Percentiles rank a stretch among this genome's conserved stretches.
These are phyloP conservation scores for Chydorus sphaericus DNA, from an alignment of 2,888 invertebrate genomes.

Conservation along the genomic window DNA sequence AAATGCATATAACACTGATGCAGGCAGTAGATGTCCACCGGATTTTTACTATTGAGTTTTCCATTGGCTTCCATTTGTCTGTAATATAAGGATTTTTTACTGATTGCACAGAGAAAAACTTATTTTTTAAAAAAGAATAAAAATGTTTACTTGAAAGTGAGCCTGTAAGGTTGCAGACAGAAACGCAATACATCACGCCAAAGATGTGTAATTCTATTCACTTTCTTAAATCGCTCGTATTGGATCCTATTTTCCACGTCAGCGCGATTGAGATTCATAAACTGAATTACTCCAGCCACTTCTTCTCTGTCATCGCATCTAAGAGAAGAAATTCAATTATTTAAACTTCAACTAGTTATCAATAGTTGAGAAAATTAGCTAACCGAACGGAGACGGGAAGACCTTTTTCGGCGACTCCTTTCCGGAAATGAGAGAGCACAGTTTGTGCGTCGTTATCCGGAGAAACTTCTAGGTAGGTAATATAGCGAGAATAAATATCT, in stretches of 20 bases:
- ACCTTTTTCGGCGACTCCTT: neutral
- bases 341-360: neutral
- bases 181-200: neutral
- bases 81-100: too few species aligned
- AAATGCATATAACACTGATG: neutral
- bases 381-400: neutral
- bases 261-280: neutral
- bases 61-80: neutral
- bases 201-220: neutral
- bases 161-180: neutral
- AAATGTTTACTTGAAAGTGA: neutral
- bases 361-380: neutral
- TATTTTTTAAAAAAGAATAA: neutral
- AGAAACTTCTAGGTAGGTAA: neutral
- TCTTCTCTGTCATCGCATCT: neutral
- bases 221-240: neutral
- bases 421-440: neutral
- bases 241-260: neutral
- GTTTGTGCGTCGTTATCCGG: neutral
- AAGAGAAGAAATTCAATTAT: neutral
- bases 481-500: neutral
- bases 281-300: neutral
- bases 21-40: neutral
- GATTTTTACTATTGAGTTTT: neutral
- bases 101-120: too few species aligned